Base-by-base conservation (phyloP, 2,113 vertebrate species). In the Epinephelus cyanopodus region DNA sequence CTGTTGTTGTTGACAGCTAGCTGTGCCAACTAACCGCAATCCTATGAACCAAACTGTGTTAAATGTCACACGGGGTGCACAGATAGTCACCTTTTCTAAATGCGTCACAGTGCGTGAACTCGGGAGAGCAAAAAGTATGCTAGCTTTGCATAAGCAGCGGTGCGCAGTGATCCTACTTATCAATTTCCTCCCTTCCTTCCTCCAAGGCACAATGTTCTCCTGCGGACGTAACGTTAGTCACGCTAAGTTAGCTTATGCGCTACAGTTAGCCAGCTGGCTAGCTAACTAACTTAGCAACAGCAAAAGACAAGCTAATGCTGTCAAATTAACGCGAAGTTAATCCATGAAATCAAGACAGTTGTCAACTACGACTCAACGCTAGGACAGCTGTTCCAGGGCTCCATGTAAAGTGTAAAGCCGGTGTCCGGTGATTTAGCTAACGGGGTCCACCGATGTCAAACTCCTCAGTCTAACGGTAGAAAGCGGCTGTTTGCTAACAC, bases 131-230 rank as follows among this genome's bases (percentile, higher is more conserved):
- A 48, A 64, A 74, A 72, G 75, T 66, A 25, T 58, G 73, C 67
- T 76, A 81, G 82, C 79, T 89, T 85, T 82, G 65, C 78, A 72
- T 10, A 72, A 62, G 69, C 47, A 67, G 62, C 57, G 54, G 79
- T 83, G 77, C 84, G 88, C 70, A 84, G 85, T 66, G 75, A 53
- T 52, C 82, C 69, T 39, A 74, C 87, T 84, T 79, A 71, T 87
- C 86, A 69, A 74, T 73, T 88, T 87, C 84, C 86, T 92, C 90
- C 90, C 83, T 92, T 89, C 85, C 92, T 90, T 69, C 90, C 90
- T 87, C 60, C 76, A 47, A 68, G 39, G 69, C 58, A 39, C 33
- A 75, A 33, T 23, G 75, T 29, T 81, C 64, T 53, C 33, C 75
- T 63, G 66, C 14, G 10, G 57, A 77, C 81, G 77, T 78, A 63